Evolutionary conservation across 2,113 vertebrate species (phyloP).

Genomic region (Leucopsar rothschildi): DNA sequence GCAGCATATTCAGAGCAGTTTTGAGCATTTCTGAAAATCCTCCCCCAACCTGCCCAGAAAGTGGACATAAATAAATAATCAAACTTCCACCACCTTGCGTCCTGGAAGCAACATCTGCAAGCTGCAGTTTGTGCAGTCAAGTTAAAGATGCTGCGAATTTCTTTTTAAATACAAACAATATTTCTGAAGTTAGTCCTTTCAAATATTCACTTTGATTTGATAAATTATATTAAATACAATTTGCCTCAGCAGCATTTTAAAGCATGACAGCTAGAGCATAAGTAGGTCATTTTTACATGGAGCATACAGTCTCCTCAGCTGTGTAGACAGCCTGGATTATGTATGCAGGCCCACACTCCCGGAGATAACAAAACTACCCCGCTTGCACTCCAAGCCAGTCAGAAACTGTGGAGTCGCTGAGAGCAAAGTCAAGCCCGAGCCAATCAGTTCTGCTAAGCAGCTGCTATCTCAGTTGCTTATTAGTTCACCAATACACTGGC

Average conservation of each 20-base stretch:
- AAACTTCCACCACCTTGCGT: background rate
- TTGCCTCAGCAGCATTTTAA: background rate
- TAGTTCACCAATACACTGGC: background rate
- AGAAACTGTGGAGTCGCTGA: background rate
- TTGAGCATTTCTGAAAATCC: background rate
- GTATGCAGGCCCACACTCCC: background rate
- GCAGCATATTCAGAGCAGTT: background rate
- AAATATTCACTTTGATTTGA: background rate
- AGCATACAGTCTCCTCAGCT: background rate
- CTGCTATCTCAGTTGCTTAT: constrained; percentile 47
- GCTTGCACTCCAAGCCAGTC: constrained; percentile 13
- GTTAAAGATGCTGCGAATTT: background rate
- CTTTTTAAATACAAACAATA: background rate
- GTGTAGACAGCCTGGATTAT: background rate
- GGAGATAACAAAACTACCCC: background rate
- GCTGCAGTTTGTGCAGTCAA: background rate
- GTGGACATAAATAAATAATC: background rate
- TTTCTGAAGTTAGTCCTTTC: background rate
- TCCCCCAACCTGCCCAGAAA: background rate
- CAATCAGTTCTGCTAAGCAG: constrained; percentile 40
- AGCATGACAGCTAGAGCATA: background rate
- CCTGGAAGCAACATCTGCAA: background rate
- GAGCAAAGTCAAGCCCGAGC: background rate
- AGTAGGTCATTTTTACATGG: background rate
- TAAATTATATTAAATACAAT: background rate